Evolutionary conservation across 2,888 invertebrate species (phyloP).

Genomic region (Spisula subtruncata): DNA sequence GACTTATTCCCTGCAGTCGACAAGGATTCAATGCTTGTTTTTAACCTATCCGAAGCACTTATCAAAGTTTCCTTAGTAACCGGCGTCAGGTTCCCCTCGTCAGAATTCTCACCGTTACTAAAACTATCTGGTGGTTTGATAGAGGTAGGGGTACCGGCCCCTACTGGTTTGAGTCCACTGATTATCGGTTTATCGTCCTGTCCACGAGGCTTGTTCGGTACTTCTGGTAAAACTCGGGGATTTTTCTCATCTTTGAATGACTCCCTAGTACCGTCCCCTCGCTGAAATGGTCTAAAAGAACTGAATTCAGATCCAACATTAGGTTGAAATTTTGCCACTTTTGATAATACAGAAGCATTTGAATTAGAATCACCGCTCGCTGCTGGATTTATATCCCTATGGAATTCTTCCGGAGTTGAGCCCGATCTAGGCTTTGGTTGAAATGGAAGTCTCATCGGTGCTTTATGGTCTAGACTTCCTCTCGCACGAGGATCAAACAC

Average conservation of each 20-base stretch:
- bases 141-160: slow-evolving; percentile 64
- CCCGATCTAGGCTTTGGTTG: slow-evolving; percentile 73
- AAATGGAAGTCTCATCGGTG: slow-evolving; percentile 74
- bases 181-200: slow-evolving; percentile 80
- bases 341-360: slow-evolving; percentile 76
- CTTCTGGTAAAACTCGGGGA: slow-evolving; percentile 71
- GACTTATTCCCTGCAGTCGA: slow-evolving; percentile 83
- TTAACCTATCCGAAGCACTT: slow-evolving; percentile 79
- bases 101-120: slow-evolving; percentile 63
- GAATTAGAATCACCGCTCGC: slow-evolving; percentile 60
- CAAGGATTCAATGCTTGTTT: slow-evolving; percentile 82
- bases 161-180: slow-evolving; percentile 71
- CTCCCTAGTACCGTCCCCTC: slow-evolving; percentile 72
- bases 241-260: slow-evolving; percentile 72
- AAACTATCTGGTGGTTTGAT: slow-evolving; percentile 50
- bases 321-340: slow-evolving; percentile 79
- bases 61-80: slow-evolving; percentile 80
- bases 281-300: slow-evolving; percentile 74
- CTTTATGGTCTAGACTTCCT: slow-evolving; percentile 74
- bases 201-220: slow-evolving; percentile 72
- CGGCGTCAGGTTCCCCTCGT: slow-evolving; percentile 61
- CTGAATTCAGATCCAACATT: slow-evolving; percentile 72
- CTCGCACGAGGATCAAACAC: slow-evolving; percentile 64
- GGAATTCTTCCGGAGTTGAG: slow-evolving; percentile 63
- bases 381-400: slow-evolving; percentile 51